Evolutionary conservation across 1,140 invertebrate genomes (phyloP), one percentile per base, ranked within the genome.

Genomic region (Physella acuta): DNA sequence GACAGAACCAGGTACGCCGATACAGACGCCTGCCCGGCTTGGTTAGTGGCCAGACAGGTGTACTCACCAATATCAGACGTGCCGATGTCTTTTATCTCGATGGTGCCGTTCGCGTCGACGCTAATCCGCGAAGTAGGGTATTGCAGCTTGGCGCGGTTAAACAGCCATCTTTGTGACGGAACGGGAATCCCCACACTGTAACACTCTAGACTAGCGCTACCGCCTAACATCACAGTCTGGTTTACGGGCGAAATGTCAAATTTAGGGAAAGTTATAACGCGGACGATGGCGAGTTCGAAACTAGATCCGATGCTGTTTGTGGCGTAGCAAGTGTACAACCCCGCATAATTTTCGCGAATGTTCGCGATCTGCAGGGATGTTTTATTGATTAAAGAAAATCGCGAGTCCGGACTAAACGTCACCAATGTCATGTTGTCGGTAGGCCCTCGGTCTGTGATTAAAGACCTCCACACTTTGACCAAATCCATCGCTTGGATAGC

Each of bases 41-140:
- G 65, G 31, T 68, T 68, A 5, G 31, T 68, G n/a, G 65, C 65
- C 14, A 37, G 51, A 28, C 65, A 68, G 3, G 65, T 68, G 37
- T 68, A 68, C 17, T 26, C 26, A 14, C 65, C 65, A 4, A 68
- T 26, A 44, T 68, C 65, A 30, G 31, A n/a, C 33, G 36, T n/a
- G 17, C 24, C n/a, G 28, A 68, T 20, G 26, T 56, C 20, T 28
- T 37, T 24, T 20, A 68, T 68, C 17, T n/a, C 26, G 4, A 68
- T 26, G 2, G 65, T 52, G 14, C 65, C 65, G 28, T 68, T 68
- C 26, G 14, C 52, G 34, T 58, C 5, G 2, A 26, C 24, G n/a
- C 3, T 20, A n/a, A 34, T 58, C 20, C 65, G 26, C 3, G 52
- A 58, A 20, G 36, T 68, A n/a, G n/a, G n/a, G 3, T 28, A 5